Conservation (phyloP, 2,113 vertebrate species). For the Phalacrocorax aristotelis region DNA sequence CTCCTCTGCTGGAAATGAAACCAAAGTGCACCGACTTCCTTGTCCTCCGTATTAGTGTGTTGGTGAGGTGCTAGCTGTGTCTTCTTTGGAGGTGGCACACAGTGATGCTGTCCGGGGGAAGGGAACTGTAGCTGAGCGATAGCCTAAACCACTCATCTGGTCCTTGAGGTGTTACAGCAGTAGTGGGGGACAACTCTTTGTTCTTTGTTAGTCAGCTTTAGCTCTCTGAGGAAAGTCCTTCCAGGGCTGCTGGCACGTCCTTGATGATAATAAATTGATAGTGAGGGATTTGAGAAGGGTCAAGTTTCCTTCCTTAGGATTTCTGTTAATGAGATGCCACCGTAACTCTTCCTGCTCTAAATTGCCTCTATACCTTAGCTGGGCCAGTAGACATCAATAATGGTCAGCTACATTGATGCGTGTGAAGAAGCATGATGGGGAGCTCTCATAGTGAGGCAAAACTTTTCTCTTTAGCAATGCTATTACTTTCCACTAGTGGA, state of each 20-base stretch:
- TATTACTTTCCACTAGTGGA: background rate
- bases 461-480: background rate
- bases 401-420: background rate
- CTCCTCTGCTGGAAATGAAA: background rate
- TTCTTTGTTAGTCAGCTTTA: background rate
- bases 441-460: background rate
- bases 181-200: background rate
- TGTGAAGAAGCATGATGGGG: background rate
- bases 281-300: background rate
- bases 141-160: background rate
- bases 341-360: background rate
- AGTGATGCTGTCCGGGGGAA: background rate
- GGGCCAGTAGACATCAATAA: slow-evolving; percentile 5
- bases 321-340: background rate
- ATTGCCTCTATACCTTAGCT: background rate
- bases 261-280: background rate
- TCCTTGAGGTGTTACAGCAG: background rate
- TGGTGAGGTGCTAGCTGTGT: background rate
- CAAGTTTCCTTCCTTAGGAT: background rate
- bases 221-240: background rate
- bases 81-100: background rate
- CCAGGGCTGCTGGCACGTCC: background rate
- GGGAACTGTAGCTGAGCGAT: background rate
- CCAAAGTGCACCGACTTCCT: background rate
- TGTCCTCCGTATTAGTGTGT: background rate